phyloP scores from a whole-genome alignment of 2,888 invertebrate species.

The Melanotus villosus region DNA sequence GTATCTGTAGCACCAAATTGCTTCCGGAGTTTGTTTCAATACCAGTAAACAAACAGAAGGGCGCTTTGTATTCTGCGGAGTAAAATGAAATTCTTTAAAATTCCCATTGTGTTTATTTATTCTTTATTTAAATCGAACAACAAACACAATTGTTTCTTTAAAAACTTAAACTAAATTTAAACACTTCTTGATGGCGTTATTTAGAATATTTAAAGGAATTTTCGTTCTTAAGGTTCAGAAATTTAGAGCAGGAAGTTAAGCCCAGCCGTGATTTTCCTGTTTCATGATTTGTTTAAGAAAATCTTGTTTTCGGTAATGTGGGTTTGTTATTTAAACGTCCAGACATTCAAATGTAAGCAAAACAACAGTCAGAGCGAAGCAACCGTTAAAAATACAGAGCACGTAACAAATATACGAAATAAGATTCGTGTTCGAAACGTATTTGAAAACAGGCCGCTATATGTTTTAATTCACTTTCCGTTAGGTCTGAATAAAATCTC shows the following conservation, averaged over 20 bases:
- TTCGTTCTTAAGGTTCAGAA: no score
- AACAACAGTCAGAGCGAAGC: background rate
- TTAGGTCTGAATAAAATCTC: background rate
- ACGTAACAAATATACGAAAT: slow-evolving; percentile 19
- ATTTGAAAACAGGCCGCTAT: background rate
- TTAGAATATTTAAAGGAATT: no score
- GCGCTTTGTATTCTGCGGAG: background rate
- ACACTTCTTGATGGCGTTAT: no score
- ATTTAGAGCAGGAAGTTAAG: no score
- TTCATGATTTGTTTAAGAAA: no score
- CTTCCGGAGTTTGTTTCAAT: background rate
- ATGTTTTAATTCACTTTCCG: background rate
- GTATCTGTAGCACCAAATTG: slow-evolving; percentile 9
- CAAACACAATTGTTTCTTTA: background rate
- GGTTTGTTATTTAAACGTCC: background rate
- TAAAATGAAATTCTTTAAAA: background rate
- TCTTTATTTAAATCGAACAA: background rate
- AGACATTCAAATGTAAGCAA: background rate
- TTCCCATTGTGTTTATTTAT: background rate
- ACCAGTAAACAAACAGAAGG: slow-evolving; percentile 9
- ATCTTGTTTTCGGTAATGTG: background rate
- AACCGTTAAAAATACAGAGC: slow-evolving; percentile 7
- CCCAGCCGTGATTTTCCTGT: no score
- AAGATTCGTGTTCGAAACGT: slow-evolving; percentile 5
- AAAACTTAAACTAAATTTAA: background rate